These are phyloP conservation scores for Corvus hawaiiensis DNA, from an alignment of 2,113 vertebrate genomes.

Conservation along the genomic window DNA sequence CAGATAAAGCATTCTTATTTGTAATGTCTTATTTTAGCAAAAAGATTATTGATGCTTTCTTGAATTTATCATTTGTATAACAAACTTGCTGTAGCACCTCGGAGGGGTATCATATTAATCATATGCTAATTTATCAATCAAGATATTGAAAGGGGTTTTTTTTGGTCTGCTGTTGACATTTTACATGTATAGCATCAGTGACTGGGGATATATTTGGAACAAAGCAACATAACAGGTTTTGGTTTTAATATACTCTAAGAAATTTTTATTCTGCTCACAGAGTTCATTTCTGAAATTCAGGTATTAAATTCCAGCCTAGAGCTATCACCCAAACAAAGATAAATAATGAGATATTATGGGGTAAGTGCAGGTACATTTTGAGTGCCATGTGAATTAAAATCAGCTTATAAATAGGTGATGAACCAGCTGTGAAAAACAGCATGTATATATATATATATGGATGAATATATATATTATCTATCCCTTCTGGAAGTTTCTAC, in stretches of 20 bases:
- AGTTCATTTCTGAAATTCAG: not conserved
- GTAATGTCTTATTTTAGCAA: not conserved
- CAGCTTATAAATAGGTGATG: not conserved
- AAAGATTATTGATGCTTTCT: not conserved
- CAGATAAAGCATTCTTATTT: not conserved
- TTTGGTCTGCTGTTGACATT: not conserved
- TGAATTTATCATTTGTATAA: not conserved
- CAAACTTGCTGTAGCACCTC: not conserved
- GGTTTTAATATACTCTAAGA: not conserved
- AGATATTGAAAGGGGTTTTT: not conserved
- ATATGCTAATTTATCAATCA: not conserved
- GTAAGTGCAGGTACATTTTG: not conserved
- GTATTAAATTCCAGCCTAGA: not conserved
- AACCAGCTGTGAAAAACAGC: not conserved
- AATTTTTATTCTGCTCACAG: not conserved
- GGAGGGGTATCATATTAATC: not conserved
- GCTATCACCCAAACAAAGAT: not conserved
- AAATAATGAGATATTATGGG: not conserved
- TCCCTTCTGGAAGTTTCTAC: not conserved
- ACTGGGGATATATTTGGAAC: not conserved
- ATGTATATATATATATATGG: not conserved
- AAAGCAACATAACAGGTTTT: not conserved
- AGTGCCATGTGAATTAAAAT: not conserved
- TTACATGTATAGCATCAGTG: not conserved
- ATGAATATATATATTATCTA: not conserved